Evolutionary conservation across 2,797 vertebrate genomes (phyloP), one percentile per base, ranked within the genome.

Genomic region (Danio albolineatus): DNA sequence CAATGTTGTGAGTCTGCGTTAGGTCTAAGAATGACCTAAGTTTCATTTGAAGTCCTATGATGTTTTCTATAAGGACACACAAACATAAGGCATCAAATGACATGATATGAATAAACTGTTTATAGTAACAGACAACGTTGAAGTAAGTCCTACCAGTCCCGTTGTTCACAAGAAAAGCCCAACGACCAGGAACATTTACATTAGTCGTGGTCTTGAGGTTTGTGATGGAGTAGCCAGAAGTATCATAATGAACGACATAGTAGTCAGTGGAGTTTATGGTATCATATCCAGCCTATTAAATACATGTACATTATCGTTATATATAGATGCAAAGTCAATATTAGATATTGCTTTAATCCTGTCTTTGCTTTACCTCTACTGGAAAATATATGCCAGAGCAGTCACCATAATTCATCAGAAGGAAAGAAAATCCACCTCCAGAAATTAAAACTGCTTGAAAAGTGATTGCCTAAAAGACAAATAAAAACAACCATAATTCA

Each of bases 331-430:
- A 49, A 5, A 49, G 13, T 6, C 13, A 14, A 1, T 61, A 17
- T 4, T 16, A 1, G 10, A 54, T 39, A 38, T 9, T 7, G 9
- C 57, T 41, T 48, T 4, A 10, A 14, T 67, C 46, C 7, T n/a
- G 44, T 46, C 6, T 46, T 39, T 48, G 10, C n/a, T 14, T 62
- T 54, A 66, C 72, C 28, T 28, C 16, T 8, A 54, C 16, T 0
- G 5, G 38, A 62, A 12, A n/a, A 54, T 14, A 9, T n/a, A n/a
- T 38, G 14, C 5, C 53, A 17, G 53, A n/a, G 17, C 73, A 66
- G 44, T 67, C 36, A 7, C 76, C 81, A 17, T 82, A 82, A 64
- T 82, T 82, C 76, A 82, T 67, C n/a, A 82, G 17, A 38, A 67
- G 46, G 7, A 82, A 82, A 4, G 80, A 82, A 64, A 43, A 56